Conservation (phyloP, 2,113 vertebrate species). For the Falcunculus frontatus region DNA sequence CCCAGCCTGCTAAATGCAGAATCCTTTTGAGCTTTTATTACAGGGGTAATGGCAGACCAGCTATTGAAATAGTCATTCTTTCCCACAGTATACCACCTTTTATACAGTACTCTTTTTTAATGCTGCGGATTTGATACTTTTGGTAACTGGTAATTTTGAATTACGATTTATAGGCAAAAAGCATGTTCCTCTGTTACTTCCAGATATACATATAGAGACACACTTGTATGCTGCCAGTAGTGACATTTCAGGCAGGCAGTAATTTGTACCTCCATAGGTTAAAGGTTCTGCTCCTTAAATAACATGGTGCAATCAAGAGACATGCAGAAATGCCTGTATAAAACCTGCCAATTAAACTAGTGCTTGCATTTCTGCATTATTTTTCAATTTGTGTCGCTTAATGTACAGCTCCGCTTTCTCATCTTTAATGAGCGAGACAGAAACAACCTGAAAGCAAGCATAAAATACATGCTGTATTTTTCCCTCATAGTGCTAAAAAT, state of each 20-base stretch:
- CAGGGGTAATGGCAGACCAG: neutral
- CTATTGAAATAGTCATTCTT: neutral
- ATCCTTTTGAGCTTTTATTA: neutral
- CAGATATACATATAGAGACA: neutral
- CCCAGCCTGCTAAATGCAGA: neutral
- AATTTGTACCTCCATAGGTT: neutral
- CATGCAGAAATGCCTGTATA: neutral
- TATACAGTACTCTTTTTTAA: neutral
- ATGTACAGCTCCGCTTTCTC: neutral
- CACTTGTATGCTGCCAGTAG: neutral
- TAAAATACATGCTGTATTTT: neutral
- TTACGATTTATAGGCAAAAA: neutral
- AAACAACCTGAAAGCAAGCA: neutral
- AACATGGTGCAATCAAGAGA: neutral
- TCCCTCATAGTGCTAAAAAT: neutral
- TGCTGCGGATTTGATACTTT: neutral
- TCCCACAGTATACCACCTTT: neutral
- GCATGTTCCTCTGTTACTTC: neutral
- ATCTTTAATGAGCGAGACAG: neutral
- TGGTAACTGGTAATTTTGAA: neutral
- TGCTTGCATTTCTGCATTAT: neutral
- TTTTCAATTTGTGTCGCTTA: neutral
- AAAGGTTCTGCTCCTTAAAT: neutral
- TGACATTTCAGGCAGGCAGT: neutral
- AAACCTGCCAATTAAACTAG: neutral